Evolutionary conservation across 2,797 vertebrate species (phyloP).

Genomic region (Ceryle rudis): DNA sequence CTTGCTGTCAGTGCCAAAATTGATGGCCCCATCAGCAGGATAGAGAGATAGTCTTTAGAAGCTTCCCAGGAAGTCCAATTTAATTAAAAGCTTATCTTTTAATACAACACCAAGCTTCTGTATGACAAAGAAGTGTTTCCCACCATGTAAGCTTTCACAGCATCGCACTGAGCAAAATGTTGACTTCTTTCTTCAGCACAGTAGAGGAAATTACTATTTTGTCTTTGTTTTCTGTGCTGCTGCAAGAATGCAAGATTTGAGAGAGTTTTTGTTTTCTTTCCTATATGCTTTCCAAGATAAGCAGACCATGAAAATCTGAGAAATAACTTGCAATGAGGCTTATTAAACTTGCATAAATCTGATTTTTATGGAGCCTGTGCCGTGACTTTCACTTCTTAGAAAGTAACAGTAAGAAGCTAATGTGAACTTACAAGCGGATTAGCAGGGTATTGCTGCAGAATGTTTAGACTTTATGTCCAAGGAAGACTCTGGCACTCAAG

Average conservation of each 20-base stretch:
- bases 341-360: conserved; percentile 42
- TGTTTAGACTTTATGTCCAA: not conserved
- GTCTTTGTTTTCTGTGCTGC: not conserved
- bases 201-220: not conserved
- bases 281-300: not conserved
- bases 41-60: not conserved
- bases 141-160: not conserved
- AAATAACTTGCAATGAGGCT: not conserved
- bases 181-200: not conserved
- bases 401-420: conserved; percentile 46
- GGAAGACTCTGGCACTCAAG: not conserved
- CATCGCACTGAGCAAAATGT: not conserved
- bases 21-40: not conserved
- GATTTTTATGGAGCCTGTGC: conserved; percentile 31
- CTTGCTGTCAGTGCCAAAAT: not conserved
- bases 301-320: not conserved
- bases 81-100: conserved; percentile 40
- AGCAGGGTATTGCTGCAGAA: not conserved
- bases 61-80: not conserved
- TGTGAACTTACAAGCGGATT: not conserved
- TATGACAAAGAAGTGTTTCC: not conserved
- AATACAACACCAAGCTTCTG: not conserved
- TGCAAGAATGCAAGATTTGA: not conserved
- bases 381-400: conserved; percentile 20
- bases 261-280: not conserved